Base-by-base conservation (phyloP, 2,888 invertebrate species). In the Subacronicta megacephala region DNA sequence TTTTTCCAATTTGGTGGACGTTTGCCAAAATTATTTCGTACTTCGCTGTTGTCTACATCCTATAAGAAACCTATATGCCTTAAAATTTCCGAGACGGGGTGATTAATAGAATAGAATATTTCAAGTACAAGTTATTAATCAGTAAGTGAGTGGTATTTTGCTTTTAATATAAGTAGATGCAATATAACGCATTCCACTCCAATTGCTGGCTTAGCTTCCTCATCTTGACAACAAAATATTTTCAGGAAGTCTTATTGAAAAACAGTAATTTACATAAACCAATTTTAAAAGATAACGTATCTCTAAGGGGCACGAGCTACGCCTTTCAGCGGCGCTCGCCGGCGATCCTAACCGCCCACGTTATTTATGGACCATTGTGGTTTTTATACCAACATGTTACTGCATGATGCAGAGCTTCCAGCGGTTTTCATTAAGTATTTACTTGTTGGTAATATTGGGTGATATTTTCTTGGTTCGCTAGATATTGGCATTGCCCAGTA, bases 301-400 rank as follows among this genome's bases (percentile, higher is more conserved):
- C 12, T 12, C 29, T 60, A 51, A 46, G 42, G 62, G 26, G 10
- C 10, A n/a, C n/a, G 3, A 6, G 4, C 2, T 46, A 68, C 68
- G 15, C 47, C 15, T 40, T 51, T n/a, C n/a, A n/a, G 69, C 26
- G 62, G 52, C 47, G 31, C 37, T 46, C 9, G 26, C 23, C 20
- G 29, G 51, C 38, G 12, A 29, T 38, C 42, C 20, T 37, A 17
- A 40, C 47, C 40, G 42, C 38, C 37, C 16, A 36, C 36, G 43
- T 68, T 63, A 62, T 63, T 63, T 68, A 63, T 68, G 52, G 26
- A 41, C 36, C 52, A 26, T 63, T 63, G 69, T 68, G 63, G 69
- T 68, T 52, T 45, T 51, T 47, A 43, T 26, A 51, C 23, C 42
- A 52, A 33, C 59, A 13, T 16, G 4, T 16, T 42, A 35, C 16